A percentile compares a stretch with the other conserved stretches of the same genome.
Conservation (phyloP, 2,888 invertebrate species). For the Hofmannophila pseudospretella region DNA sequence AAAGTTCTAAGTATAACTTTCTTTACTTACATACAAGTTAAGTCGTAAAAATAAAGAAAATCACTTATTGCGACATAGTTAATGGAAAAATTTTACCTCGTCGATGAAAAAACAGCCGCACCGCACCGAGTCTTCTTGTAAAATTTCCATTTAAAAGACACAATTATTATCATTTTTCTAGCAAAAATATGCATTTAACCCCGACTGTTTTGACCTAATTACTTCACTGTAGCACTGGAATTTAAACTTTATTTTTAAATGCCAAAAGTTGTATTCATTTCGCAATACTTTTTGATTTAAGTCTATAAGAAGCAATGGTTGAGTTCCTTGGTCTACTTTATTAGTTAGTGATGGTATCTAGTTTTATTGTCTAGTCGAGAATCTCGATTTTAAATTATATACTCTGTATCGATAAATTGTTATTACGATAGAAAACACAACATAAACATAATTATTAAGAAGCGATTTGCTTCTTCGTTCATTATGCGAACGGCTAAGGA, state of each 20-base stretch:
- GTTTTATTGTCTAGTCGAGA: slow-evolving; percentile 32
- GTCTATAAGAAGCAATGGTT: slow-evolving; percentile 28
- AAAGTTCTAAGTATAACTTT: not conserved
- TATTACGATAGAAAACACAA: too few species aligned
- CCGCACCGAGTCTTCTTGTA: slow-evolving; percentile 55
- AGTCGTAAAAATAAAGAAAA: slow-evolving; percentile 13
- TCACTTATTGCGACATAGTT: slow-evolving; percentile 35
- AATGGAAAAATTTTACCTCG: slow-evolving; percentile 57
- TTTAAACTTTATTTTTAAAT: slow-evolving; percentile 25
- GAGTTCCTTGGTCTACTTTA: slow-evolving; percentile 69
- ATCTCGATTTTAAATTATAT: slow-evolving; percentile 7
- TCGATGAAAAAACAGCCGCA: slow-evolving; percentile 60
- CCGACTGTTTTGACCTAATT: slow-evolving; percentile 23
- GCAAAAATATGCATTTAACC: slow-evolving; percentile 54
- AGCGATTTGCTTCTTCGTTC: too few species aligned
- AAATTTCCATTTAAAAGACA: slow-evolving; percentile 75
- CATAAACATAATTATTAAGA: too few species aligned
- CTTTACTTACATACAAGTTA: slow-evolving; percentile 4
- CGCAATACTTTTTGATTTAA: slow-evolving; percentile 24
- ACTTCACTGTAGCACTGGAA: slow-evolving; percentile 11
- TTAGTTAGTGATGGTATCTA: slow-evolving; percentile 50
- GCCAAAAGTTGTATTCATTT: slow-evolving; percentile 29
- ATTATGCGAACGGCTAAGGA: too few species aligned
- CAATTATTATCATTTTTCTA: slow-evolving; percentile 75
- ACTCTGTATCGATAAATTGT: too few species aligned